phyloP scores from a whole-genome alignment of 2,797 vertebrate genomes.

The Champsocephalus esox region DNA sequence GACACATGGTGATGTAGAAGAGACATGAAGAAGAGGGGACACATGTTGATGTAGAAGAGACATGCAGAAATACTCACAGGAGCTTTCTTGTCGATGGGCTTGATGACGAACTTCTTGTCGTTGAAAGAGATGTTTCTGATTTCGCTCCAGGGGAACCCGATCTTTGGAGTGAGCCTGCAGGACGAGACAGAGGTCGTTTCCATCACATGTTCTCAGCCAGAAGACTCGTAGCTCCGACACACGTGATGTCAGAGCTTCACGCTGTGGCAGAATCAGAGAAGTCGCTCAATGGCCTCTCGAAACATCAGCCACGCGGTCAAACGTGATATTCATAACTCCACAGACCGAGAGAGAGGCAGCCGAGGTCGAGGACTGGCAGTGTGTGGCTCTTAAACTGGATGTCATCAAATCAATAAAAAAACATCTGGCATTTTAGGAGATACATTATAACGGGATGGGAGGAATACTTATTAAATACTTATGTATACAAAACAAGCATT shows the following conservation, averaged over 20 bases:
- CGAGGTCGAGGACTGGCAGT: constrained; percentile 55
- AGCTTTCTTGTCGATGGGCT: constrained; percentile 96
- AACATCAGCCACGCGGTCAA: constrained; percentile 47
- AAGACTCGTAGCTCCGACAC: not conserved
- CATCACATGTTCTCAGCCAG: not conserved
- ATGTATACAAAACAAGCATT: too few relatives aligned
- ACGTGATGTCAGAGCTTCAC: not conserved
- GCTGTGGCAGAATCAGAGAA: constrained; percentile 20
- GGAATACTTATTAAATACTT: too few relatives aligned
- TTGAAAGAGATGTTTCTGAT: constrained; percentile 97
- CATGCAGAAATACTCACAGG: constrained; percentile 87
- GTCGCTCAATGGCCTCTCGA: constrained; percentile 55
- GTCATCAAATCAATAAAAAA: constrained; percentile 8
- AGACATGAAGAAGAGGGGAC: too few relatives aligned
- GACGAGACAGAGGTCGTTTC: not conserved
- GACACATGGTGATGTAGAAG: too few relatives aligned
- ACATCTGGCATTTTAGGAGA: too few relatives aligned
- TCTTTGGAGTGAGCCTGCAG: constrained; percentile 93
- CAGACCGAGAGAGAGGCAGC: not conserved
- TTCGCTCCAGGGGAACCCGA: constrained; percentile 99
- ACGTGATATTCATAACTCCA: constrained; percentile 35
- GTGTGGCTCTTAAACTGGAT: constrained; percentile 32
- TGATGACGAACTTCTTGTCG: constrained; percentile 98
- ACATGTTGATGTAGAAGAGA: too few relatives aligned
- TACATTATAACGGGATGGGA: too few relatives aligned